phyloP scores from a whole-genome alignment of 2,113 vertebrate species.

The Perca schrenkii region DNA sequence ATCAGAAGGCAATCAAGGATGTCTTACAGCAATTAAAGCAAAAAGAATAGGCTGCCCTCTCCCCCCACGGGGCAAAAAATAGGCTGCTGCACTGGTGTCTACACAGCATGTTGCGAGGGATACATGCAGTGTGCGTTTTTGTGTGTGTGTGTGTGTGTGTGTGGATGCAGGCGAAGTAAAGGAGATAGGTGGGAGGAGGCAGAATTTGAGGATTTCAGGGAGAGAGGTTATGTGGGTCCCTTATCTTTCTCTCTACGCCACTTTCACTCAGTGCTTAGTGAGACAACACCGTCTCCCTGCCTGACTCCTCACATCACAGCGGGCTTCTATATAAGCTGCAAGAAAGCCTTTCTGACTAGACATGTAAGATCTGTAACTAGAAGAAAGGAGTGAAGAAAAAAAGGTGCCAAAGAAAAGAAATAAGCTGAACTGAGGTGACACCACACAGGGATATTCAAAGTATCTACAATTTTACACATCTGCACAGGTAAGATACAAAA shows the following conservation, averaged over 20 bases:
- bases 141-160: conserved; percentile 8
- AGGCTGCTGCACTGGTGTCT: conserved; percentile 1
- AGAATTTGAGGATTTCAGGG: conserved; percentile 42
- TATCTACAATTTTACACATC: conserved; percentile 32
- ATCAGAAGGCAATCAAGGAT: conserved; percentile 29
- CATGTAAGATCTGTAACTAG: conserved; percentile 3
- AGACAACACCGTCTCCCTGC: conserved; percentile 46
- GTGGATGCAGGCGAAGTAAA: conserved; percentile 24
- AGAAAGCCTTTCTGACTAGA: conserved; percentile 1
- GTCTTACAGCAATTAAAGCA: conserved; percentile 14
- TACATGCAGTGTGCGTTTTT: conserved; percentile 1
- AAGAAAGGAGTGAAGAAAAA: background rate
- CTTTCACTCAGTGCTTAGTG: conserved; percentile 53
- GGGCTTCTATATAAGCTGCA: conserved; percentile 25
- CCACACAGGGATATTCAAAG: conserved; percentile 2
- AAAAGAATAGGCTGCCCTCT: conserved; percentile 9
- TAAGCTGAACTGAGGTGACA: conserved; percentile 15
- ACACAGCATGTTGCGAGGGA: background rate
- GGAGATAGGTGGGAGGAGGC: conserved; percentile 42
- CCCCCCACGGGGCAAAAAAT: conserved; percentile 4
- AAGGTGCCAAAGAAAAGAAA: background rate
- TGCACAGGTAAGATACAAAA: conserved; percentile 67
- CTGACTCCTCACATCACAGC: conserved; percentile 43
- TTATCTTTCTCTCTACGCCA: conserved; percentile 49
- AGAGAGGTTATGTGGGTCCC: conserved; percentile 50